Conservation (phyloP, 2,797 vertebrate genomes). For the Limosa lapponica region DNA sequence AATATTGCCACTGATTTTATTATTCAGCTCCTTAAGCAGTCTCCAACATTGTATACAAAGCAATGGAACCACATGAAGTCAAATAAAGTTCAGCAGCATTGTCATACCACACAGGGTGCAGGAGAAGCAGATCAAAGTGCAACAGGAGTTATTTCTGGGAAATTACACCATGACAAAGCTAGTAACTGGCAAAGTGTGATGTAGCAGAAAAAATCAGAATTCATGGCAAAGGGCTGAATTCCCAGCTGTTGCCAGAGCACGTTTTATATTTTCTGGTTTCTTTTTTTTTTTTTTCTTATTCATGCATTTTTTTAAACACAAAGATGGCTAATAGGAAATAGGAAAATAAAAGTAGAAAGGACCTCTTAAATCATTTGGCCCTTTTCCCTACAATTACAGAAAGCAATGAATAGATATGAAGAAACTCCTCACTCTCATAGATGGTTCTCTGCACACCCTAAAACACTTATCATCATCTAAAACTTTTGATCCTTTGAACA, state of each 20-base stretch:
- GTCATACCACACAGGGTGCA: conserved; percentile 37
- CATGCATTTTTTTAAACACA: neutral
- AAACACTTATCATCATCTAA: neutral
- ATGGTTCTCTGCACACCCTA: neutral
- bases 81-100: conserved; percentile 1
- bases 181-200: conserved; percentile 12
- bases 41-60: neutral
- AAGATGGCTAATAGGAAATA: neutral
- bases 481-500: neutral
- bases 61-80: neutral
- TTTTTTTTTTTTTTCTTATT: neutral
- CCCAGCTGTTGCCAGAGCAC: conserved; percentile 8
- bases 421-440: neutral
- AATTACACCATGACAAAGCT: conserved; percentile 40
- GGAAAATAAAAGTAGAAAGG: neutral
- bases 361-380: neutral
- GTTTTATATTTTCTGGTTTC: neutral
- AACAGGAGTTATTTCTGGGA: conserved; percentile 32
- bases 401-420: neutral
- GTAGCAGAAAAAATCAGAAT: conserved; percentile 40
- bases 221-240: neutral
- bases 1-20: neutral
- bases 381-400: neutral
- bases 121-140: conserved; percentile 45
- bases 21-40: neutral